Evolutionary conservation across 2,888 invertebrate species (phyloP), one percentile per base, ranked within the genome.

Genomic region (Thera britannica): DNA sequence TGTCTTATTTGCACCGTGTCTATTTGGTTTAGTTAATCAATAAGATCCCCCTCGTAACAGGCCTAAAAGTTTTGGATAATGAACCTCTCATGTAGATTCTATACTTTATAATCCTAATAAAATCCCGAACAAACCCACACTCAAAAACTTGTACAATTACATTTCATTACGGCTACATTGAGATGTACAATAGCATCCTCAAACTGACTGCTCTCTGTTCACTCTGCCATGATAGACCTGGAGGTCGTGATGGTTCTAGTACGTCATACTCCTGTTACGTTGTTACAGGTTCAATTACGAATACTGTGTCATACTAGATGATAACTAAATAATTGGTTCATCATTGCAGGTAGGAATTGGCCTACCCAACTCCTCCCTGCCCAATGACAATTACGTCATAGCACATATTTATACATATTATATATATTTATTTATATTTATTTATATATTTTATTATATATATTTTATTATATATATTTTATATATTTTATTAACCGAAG

Each of bases 111-210:
- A 62, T 5, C 56, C 57, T 48, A 55, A 57, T 58, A 64, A 65
- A 71, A 67, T 48, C 62, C 65, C 34, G 60, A 66, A 72, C 66
- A 62, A 68, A 71, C 62, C 67, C 70, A 68, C 66, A 69, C 68
- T 67, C 62, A 65, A 66, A 68, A 75, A 75, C 73, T 75, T 75
- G 60, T 59, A 68, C 72, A 75, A 75, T 75, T 73, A 75, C 70
- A 65, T 73, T 75, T 73, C 72, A 75, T 75, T 75, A 73, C 73
- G 48, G 49, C 56, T 65, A 70, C 67, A 70, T 67, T 67, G 70
- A 67, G 67, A 66, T 56, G 59, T 65, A 66, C 65, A 51, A 36
- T 46, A 62, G 55, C 35, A 56, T 62, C 55, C 49, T 62, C 62
- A 65, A 68, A 57, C 68, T 64, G 58, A 65, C 65, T 69, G 62